Evolutionary conservation across 2,888 invertebrate species (phyloP).

Genomic region (Dryococelus australis): DNA sequence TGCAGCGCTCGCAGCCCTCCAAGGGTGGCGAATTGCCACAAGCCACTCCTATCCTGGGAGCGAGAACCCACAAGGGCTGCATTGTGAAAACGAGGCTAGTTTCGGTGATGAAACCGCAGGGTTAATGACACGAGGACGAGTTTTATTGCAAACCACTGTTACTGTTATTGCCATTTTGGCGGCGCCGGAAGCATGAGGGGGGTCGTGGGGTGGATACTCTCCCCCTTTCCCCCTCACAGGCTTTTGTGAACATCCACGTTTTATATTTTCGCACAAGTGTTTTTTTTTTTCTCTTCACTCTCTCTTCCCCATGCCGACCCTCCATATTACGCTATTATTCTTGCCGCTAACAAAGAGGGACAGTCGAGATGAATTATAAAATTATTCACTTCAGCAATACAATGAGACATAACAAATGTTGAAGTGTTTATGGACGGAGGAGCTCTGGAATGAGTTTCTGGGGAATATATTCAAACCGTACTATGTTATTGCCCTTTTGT

Average conservation of each 20-base stretch:
- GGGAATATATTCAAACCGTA: neutral
- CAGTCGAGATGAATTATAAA: neutral
- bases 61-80: neutral
- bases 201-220: neutral
- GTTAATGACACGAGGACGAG: conserved; percentile 7
- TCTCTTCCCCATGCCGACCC: neutral
- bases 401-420: neutral
- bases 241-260: neutral
- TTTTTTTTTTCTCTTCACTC: neutral
- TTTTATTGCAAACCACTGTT: neutral
- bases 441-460: neutral
- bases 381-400: neutral
- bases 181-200: neutral
- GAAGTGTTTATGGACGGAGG: neutral
- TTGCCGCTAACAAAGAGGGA: neutral
- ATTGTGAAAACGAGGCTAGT: neutral
- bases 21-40: too few relatives aligned
- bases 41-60: neutral
- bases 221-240: neutral
- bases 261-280: neutral
- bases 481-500: neutral
- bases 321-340: neutral
- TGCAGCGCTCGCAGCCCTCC: too few relatives aligned
- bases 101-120: neutral
- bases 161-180: neutral